These are phyloP conservation scores for Gephyroberyx darwinii DNA, from an alignment of 2,797 vertebrate species.

Conservation along the genomic window DNA sequence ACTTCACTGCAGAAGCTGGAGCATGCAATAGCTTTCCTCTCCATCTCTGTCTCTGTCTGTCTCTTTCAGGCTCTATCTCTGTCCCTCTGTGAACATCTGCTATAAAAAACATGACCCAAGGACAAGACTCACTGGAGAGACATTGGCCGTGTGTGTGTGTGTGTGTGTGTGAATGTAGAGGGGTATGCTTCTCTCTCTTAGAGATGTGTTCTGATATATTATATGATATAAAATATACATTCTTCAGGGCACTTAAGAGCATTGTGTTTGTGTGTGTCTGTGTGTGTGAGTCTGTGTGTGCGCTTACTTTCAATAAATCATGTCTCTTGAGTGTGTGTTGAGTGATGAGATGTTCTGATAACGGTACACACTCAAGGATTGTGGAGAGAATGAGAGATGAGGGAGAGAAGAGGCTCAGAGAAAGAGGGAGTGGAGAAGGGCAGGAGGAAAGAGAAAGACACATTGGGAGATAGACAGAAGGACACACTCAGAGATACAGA, in stretches of 20 bases:
- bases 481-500: background rate
- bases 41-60: slow-evolving; percentile 36
- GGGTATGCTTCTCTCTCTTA: slow-evolving; percentile 1
- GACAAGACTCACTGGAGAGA: slow-evolving; percentile 54
- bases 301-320: slow-evolving; percentile 44
- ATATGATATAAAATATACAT: slow-evolving; percentile 4
- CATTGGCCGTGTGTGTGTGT: slow-evolving; percentile 27
- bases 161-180: slow-evolving; percentile 6
- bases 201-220: background rate
- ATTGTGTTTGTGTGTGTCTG: background rate
- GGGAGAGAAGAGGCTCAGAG: slow-evolving; percentile 10
- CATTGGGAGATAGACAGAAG: background rate
- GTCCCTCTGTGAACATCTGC: slow-evolving; percentile 59
- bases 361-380: slow-evolving; percentile 15
- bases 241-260: slow-evolving; percentile 31
- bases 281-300: slow-evolving; percentile 19
- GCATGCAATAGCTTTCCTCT: slow-evolving; percentile 43
- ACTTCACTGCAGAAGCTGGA: slow-evolving; percentile 21
- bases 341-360: slow-evolving; percentile 7
- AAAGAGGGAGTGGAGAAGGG: slow-evolving; percentile 4
- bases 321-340: slow-evolving; percentile 30
- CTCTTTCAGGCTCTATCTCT: slow-evolving; percentile 42
- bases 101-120: slow-evolving; percentile 66
- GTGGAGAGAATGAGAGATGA: slow-evolving; percentile 1
- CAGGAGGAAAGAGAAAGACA: slow-evolving; percentile 27